Base-by-base conservation (phyloP, 2,797 vertebrate genomes). In the Diplodus puntazzo region DNA sequence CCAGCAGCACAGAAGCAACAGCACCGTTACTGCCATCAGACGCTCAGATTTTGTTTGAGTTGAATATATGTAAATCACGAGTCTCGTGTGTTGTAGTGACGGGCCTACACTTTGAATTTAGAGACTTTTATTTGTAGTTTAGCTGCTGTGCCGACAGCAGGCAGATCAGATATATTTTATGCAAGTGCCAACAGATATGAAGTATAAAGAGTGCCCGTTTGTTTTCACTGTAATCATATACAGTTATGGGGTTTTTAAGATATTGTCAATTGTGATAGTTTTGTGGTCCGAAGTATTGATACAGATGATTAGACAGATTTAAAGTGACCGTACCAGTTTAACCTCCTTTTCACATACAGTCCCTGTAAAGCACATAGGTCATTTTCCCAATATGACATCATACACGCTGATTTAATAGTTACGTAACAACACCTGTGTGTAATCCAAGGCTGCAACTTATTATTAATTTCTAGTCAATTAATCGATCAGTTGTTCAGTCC, bases 101-200 rank as follows among this genome's bases (percentile, higher is more conserved):
- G 3, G 17, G 21, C 5, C 53, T 49, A 13, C 53, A 63, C 5
- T 57, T 55, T 54, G 12, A 79, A 76, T 39, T 59, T 20, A 49
- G 21, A 75, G 18, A 76, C 21, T 52, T 39, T 55, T 25, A 58
- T 73, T 82, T 61, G 30, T 61, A 73, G n/a, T 73, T 73, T 42
- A 74, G 20, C 23, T 58, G 3, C 52, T 30, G 55, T 30, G 59
- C 17, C 50, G 69, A 61, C 52, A 65, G 42, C 25, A 61, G 34
- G 79, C 10, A 49, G 7, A 57, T 66, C 50, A 73, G 3, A 12
- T 74, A 3, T 39, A 57, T 74, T 80, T 73, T 55, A 52, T 67
- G 67, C n/a, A 65, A 27, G 85, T 91, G 86, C 86, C 79, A 87
- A 84, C 34, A 69, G 1, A 25, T 54, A 12, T 64, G 16, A 71